These are phyloP conservation scores for Petromus typicus DNA, from an alignment of 2,113 vertebrate species.

Conservation along the genomic window DNA sequence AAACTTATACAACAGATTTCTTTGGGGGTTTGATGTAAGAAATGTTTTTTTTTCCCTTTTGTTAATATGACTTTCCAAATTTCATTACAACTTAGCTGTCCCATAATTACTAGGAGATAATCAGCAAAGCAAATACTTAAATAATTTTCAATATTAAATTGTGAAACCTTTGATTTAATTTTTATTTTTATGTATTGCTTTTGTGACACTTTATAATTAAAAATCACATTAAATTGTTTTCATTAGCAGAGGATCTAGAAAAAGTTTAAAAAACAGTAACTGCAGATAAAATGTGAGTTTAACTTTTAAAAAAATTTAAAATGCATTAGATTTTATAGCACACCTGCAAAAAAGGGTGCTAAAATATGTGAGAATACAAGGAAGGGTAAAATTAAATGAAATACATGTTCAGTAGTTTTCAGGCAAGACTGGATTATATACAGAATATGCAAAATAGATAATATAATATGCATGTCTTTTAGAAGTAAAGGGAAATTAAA, in stretches of 20 bases:
- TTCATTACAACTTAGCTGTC: background rate
- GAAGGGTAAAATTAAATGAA: constrained; percentile 54
- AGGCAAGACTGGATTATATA: background rate
- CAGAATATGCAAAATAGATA: background rate
- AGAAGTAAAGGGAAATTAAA: background rate
- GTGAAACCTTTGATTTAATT: background rate
- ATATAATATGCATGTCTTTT: constrained; percentile 42
- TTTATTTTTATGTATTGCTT: constrained; percentile 22
- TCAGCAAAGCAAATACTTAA: background rate
- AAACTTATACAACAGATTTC: background rate
- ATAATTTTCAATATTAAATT: background rate
- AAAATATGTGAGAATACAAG: background rate
- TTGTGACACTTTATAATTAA: background rate
- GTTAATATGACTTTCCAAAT: background rate
- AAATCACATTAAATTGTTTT: background rate
- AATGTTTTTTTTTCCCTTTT: background rate
- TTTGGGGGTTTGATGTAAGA: background rate
- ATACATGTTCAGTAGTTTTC: constrained; percentile 48
- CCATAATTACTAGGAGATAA: background rate
- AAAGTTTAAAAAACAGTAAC: background rate
- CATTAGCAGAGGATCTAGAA: background rate
- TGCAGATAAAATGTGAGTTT: constrained; percentile 22
- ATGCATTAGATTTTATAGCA: background rate
- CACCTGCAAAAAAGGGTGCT: constrained; percentile 9
- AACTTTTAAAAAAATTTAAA: background rate